These are phyloP conservation scores for Mico argentatus DNA, from an alignment of 2,797 vertebrate species.

Conservation along the genomic window DNA sequence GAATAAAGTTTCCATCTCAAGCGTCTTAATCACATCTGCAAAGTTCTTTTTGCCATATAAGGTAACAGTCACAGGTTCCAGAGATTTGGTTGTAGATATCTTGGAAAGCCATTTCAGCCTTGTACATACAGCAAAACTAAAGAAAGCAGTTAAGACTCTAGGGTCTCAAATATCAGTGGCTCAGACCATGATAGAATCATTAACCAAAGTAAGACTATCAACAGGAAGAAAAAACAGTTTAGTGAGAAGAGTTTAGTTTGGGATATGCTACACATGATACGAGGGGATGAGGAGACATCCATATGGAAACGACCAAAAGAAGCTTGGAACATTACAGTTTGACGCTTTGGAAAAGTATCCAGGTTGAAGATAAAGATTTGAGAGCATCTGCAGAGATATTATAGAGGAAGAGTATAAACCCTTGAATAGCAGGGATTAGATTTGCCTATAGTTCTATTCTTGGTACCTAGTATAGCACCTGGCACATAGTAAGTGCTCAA, in stretches of 20 bases:
- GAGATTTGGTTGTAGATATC: not conserved
- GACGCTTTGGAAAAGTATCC: slow-evolving; percentile 17
- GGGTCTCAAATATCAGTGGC: not conserved
- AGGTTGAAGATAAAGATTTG: not conserved
- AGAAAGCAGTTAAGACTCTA: not conserved
- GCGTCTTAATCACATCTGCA: not conserved
- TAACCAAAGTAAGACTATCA: not conserved
- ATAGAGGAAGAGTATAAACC: not conserved
- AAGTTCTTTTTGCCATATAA: not conserved
- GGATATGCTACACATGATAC: not conserved
- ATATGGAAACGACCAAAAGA: not conserved
- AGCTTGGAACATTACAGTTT: not conserved
- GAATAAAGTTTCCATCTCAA: not conserved
- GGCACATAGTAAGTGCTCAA: not conserved
- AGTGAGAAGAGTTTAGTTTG: not conserved
- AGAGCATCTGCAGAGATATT: not conserved
- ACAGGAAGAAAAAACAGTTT: not conserved
- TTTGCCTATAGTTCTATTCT: not conserved
- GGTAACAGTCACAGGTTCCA: not conserved
- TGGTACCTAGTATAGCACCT: not conserved
- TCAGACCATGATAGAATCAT: slow-evolving; percentile 18
- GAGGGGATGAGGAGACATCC: not conserved
- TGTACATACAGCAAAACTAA: not conserved
- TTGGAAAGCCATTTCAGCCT: not conserved
- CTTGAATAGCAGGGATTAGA: slow-evolving; percentile 7